Base-by-base conservation (phyloP, 2,888 invertebrate species). In the Prostheceraeus crozeri region DNA sequence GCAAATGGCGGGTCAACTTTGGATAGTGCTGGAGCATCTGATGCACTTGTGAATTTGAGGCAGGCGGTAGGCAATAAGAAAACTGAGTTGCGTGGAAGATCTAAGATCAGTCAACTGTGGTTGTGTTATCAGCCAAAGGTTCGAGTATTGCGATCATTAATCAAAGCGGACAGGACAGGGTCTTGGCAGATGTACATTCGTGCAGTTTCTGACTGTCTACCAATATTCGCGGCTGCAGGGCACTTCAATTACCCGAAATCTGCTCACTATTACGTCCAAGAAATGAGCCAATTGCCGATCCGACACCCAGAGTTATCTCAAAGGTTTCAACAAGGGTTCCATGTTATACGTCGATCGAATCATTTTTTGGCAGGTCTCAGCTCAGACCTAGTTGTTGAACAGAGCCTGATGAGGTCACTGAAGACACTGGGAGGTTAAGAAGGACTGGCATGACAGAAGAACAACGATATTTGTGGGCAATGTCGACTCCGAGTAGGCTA, bases 281-380 rank as follows among this genome's bases (percentile, higher is more conserved):
- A 19, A 10, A 19, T 51, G 28, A 51, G n/a, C 52, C 28, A 19
- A 51, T 21, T 19, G 8, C 52, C 23, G 10, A 25, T 11, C 28
- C 60, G 23, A 14, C 61, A 33, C 60, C 61, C 10, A 53, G 57
- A 64, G 82, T 82, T 36, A 40, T 40, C 45, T 40, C 8, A 40
- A 40, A 40, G 45, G 45, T 40, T 40, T 40, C 19, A 40, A 40
- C 45, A 40, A 40, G 45, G 45, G 45, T 40, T 19, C 21, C 45
- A 40, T 40, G 45, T 40, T 40, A 40, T 40, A 8, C 45, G 45
- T 40, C 45, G 45, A 14, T 40, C 8, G 45, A 40, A 40, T 40
- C 6, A 40, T 14, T 40, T 40, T 40, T 40, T 10, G 45, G 45
- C 45, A 40, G 45, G 45, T 40, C 45, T 40, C 45, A 40, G 45